Conservation (phyloP, 1,140 invertebrate genomes). For the Halyomorpha halys region DNA sequence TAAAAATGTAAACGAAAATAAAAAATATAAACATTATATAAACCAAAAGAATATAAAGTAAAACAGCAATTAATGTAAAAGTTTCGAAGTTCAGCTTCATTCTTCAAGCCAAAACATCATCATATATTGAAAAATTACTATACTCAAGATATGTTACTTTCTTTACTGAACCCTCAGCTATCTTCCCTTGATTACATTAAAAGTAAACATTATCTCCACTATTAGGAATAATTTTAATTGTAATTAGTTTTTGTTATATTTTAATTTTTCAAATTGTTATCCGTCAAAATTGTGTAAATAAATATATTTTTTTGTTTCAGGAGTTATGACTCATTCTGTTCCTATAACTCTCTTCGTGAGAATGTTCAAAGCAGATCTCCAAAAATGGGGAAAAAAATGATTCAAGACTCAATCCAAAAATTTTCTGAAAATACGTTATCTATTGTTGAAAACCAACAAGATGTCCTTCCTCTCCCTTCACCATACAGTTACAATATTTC, state of each 20-base stretch:
- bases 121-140: no score
- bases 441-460: background rate
- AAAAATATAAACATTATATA: no score
- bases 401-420: constrained; percentile 19
- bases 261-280: background rate
- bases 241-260: background rate
- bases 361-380: background rate
- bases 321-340: background rate
- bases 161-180: no score
- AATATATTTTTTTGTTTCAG: constrained; percentile 6
- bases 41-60: no score
- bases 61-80: no score
- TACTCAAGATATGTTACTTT: no score
- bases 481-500: background rate
- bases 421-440: background rate
- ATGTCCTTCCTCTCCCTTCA: background rate
- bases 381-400: constrained; percentile 9
- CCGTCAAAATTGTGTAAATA: background rate
- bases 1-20: no score
- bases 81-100: no score
- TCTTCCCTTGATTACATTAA: no score
- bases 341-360: constrained; percentile 1
- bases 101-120: no score
- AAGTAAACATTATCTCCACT: no score
- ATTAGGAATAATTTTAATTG: background rate